phyloP scores from a whole-genome alignment of 2,888 invertebrate species.

The Glomeris marginata region DNA sequence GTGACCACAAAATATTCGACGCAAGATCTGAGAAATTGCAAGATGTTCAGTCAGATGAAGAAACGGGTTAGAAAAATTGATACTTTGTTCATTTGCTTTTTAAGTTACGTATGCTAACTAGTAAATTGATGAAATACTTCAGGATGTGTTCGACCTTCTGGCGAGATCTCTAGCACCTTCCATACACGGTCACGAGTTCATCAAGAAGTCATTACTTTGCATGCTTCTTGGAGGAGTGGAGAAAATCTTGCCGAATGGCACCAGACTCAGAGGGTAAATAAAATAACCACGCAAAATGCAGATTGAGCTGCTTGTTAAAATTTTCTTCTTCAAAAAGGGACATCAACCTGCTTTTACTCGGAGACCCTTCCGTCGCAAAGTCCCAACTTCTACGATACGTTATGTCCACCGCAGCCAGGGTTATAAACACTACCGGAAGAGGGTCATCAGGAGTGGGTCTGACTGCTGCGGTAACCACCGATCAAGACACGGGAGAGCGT shows the following conservation, averaged over 20 bases:
- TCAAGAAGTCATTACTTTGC: conserved; percentile 91
- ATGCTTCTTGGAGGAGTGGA: conserved; percentile 89
- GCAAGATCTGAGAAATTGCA: conserved; percentile 79
- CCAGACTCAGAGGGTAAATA: conserved; percentile 71
- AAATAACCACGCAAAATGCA: no score
- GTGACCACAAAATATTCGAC: conserved; percentile 37
- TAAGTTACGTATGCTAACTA: no score
- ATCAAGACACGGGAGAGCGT: conserved; percentile 61
- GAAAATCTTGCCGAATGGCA: conserved; percentile 80
- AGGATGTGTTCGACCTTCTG: conserved; percentile 74
- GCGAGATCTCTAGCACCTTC: conserved; percentile 91
- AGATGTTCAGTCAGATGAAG: conserved; percentile 44
- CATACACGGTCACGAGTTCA: conserved; percentile 91
- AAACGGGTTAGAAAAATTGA: no score
- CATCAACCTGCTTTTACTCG: conserved; percentile 85
- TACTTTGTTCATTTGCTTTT: no score
- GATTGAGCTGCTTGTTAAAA: no score
- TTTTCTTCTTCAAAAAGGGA: conserved; percentile 34
- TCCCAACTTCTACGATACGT: conserved; percentile 92
- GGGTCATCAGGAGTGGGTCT: conserved; percentile 97
- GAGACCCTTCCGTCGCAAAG: conserved; percentile 98
- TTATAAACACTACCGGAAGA: conserved; percentile 92
- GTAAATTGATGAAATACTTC: background rate
- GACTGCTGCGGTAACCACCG: conserved; percentile 94
- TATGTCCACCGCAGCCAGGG: conserved; percentile 81